Percentiles rank a stretch among this genome's conserved stretches.
Conservation (phyloP, 2,797 vertebrate genomes). For the Crax fasciolata region DNA sequence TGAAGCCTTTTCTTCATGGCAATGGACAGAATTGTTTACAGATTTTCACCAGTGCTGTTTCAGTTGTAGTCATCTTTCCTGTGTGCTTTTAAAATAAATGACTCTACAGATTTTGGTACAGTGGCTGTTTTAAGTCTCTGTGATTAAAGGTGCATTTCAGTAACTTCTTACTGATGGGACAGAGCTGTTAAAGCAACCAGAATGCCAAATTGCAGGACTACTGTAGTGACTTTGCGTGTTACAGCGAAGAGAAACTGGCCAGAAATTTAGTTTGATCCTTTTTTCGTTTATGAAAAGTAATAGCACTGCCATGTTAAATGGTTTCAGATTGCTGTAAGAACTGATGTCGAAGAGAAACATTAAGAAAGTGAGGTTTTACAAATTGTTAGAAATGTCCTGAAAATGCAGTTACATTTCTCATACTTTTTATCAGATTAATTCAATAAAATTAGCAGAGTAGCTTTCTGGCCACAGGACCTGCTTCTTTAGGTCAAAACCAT, state of each 20-base stretch:
- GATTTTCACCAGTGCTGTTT: not conserved
- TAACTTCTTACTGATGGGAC: not conserved
- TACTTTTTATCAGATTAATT: slow-evolving; percentile 27
- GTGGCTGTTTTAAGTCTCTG: not conserved
- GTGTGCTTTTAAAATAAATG: not conserved
- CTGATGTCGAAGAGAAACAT: not conserved
- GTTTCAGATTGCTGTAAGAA: not conserved
- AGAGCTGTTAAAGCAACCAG: slow-evolving; percentile 4
- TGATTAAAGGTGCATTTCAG: not conserved
- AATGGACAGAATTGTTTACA: not conserved
- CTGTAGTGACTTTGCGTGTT: not conserved
- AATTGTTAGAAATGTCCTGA: slow-evolving; percentile 6
- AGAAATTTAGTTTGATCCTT: slow-evolving; percentile 16
- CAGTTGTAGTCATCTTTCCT: not conserved
- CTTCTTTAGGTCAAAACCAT: not conserved
- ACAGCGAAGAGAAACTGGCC: not conserved
- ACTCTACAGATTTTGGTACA: not conserved
- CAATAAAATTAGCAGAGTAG: slow-evolving; percentile 15
- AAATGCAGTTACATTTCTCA: slow-evolving; percentile 8
- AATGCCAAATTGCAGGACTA: not conserved
- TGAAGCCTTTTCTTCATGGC: not conserved
- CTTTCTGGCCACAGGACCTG: not conserved
- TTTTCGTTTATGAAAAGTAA: slow-evolving; percentile 11
- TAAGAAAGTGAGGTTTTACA: slow-evolving; percentile 31
- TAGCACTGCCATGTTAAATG: not conserved